A percentile compares a stretch with the other conserved stretches of the same genome.
These are phyloP conservation scores for Drosophila birchii DNA, from an alignment of 2,888 invertebrate species.

Conservation along the genomic window DNA sequence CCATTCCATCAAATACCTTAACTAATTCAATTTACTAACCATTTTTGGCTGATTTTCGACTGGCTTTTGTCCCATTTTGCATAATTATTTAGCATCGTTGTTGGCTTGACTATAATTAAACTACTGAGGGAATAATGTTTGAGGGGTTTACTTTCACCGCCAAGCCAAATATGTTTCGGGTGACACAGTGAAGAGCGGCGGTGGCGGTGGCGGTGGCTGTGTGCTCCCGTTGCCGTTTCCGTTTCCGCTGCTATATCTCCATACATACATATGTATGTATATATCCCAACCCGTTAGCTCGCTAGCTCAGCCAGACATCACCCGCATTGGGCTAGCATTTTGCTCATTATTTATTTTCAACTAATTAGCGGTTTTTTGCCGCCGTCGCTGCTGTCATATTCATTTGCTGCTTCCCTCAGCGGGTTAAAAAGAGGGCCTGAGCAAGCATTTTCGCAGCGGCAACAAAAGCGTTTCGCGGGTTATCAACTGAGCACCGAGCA, in stretches of 20 bases:
- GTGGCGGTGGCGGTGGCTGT: no score
- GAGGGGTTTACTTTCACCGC: conserved; percentile 29
- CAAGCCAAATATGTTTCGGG: conserved; percentile 26
- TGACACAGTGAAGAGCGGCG: conserved; percentile 7
- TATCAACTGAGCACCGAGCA: conserved; percentile 56
- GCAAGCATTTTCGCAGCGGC: conserved; percentile 46
- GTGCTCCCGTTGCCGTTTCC: conserved; percentile 17
- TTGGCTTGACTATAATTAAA: conserved; percentile 15
- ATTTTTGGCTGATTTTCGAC: neutral
- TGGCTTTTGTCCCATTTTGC: neutral
- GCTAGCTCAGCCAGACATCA: neutral
- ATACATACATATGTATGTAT: neutral
- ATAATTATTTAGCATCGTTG: no score
- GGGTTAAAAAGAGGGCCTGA: conserved; percentile 18
- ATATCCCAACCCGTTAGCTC: neutral
- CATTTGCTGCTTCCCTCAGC: conserved; percentile 29
- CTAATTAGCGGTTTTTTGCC: conserved; percentile 75
- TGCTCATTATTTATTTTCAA: conserved; percentile 76
- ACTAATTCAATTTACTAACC: neutral
- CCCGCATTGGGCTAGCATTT: conserved; percentile 46
- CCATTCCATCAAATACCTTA: neutral
- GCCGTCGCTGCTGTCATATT: conserved; percentile 54
- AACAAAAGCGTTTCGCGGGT: conserved; percentile 70
- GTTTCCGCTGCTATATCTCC: conserved; percentile 5
- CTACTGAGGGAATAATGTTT: conserved; percentile 24